These are phyloP conservation scores for Agelas oroides DNA, from an alignment of 37 sponge, comb jelly and placozoan genomes.

Conservation along the genomic window DNA sequence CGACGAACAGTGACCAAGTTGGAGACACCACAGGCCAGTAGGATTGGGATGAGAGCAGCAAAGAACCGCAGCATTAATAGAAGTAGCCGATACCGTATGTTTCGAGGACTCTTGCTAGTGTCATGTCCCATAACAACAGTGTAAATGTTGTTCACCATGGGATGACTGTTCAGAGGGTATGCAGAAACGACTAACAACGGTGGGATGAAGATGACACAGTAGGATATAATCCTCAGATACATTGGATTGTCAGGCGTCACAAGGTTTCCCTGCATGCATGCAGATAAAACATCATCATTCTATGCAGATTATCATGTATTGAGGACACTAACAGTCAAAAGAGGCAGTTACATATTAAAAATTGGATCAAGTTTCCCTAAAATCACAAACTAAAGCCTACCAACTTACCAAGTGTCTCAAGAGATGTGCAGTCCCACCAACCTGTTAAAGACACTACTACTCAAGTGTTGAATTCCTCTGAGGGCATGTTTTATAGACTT, in stretches of 20 bases:
- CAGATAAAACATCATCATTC: conserved; percentile 23
- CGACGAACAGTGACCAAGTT: conserved; percentile 70
- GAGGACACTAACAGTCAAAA: no score
- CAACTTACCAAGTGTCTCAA: no score
- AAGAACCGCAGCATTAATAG: conserved; percentile 41
- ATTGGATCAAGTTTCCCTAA: no score
- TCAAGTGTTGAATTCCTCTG: no score
- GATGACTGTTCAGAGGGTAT: conserved; percentile 59
- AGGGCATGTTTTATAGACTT: no score
- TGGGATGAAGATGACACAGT: conserved; percentile 77
- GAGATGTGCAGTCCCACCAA: no score
- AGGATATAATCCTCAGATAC: conserved; percentile 56
- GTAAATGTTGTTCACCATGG: conserved; percentile 69
- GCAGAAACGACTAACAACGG: conserved; percentile 72
- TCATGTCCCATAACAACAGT: conserved; percentile 38
- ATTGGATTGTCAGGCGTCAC: not conserved
- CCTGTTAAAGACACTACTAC: no score
- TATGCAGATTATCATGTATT: no score
- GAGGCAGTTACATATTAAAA: no score
- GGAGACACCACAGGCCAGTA: conserved; percentile 56
- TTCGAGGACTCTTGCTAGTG: not conserved
- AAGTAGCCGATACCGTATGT: not conserved
- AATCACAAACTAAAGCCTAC: no score
- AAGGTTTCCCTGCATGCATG: no score
- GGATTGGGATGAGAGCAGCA: conserved; percentile 52